A percentile compares a stretch with the other conserved stretches of the same genome.
Conservation (phyloP, 35 echinoderm and acorn worm genomes). For the Anneissia japonica region DNA sequence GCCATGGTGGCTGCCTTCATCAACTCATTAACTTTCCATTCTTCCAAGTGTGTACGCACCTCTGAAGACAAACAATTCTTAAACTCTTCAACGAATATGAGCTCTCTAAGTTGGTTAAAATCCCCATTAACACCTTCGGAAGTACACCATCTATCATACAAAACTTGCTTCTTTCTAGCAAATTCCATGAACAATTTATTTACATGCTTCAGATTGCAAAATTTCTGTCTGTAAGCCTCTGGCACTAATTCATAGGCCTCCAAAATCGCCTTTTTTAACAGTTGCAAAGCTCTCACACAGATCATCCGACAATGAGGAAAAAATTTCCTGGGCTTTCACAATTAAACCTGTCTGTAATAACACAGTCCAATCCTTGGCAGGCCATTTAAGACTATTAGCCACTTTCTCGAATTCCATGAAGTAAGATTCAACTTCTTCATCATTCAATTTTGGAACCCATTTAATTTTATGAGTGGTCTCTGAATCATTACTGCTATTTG, state of each 20-base stretch:
- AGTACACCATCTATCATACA: conserved; percentile 29
- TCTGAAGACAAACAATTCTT: conserved; percentile 24
- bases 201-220: conserved; percentile 11
- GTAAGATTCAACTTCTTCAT: background rate
- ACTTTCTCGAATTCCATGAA: background rate
- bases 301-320: background rate
- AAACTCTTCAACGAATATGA: conserved; percentile 53
- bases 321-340: conserved; percentile 50
- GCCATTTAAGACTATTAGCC: background rate
- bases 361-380: background rate
- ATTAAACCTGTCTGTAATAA: conserved; percentile 9
- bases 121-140: conserved; percentile 24
- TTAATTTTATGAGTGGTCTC: background rate
- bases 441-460: background rate
- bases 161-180: conserved; percentile 12
- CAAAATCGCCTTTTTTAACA: conserved; percentile 31
- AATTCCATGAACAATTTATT: conserved; percentile 48
- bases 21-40: background rate
- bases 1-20: conserved; percentile 27
- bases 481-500: background rate
- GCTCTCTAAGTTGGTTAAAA: conserved; percentile 12
- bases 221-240: conserved; percentile 57
- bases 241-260: conserved; percentile 59
- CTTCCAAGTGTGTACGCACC: conserved; percentile 40
- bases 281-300: conserved; percentile 27